Conservation (phyloP, 2,797 vertebrate species). For the Melanotaenia nigrans region DNA sequence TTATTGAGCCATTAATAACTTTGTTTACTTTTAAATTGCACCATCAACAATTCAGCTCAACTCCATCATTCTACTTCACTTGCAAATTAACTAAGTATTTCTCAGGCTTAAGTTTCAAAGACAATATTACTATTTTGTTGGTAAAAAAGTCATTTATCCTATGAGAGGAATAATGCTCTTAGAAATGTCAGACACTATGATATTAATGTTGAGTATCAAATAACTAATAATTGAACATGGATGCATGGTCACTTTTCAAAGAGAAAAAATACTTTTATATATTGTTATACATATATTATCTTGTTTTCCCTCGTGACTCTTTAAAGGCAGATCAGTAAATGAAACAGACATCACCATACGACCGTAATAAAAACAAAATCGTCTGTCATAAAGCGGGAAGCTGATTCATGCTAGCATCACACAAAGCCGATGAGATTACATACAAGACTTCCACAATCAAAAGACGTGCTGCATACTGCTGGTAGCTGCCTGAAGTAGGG, state of each 20-base stretch:
- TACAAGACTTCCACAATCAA: no score
- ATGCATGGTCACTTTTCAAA: no score
- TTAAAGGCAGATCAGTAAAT: no score
- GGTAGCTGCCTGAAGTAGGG: not conserved
- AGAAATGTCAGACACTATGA: not conserved
- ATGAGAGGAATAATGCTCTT: not conserved
- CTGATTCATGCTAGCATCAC: no score
- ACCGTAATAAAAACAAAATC: no score
- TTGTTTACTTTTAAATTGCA: constrained; percentile 27
- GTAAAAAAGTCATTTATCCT: not conserved
- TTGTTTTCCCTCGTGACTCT: no score
- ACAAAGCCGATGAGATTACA: no score
- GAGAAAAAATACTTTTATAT: no score
- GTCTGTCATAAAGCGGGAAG: no score
- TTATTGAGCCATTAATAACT: constrained; percentile 31
- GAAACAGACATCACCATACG: no score
- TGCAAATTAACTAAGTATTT: constrained; percentile 4
- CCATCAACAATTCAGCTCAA: constrained; percentile 6
- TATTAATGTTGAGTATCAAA: not conserved
- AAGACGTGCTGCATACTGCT: no score
- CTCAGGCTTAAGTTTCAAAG: not conserved
- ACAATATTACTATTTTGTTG: not conserved
- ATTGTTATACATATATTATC: no score
- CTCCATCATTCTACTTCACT: constrained; percentile 25
- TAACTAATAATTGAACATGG: not conserved